Evolutionary conservation across 1,140 invertebrate species (phyloP), one percentile per base, ranked within the genome.

Genomic region (Plodia interpunctella): DNA sequence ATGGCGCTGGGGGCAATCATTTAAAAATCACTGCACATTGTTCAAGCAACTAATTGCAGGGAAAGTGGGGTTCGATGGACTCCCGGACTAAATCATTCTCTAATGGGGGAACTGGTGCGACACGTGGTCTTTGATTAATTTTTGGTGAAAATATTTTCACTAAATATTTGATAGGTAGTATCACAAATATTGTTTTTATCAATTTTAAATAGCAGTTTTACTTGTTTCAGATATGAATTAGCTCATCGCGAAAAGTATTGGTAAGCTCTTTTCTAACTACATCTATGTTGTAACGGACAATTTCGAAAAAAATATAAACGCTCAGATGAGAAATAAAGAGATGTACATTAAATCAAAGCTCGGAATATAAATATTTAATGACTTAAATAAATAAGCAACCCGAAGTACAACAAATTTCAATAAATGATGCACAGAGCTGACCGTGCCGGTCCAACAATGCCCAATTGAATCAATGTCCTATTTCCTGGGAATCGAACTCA

Each of bases 21-120:
- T 86, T 80, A 85, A 87, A 86, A 88, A 88, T 88, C 86, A 88
- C 86, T 81, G 84, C 83, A 77, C 81, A 86, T 88, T 88, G 86
- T 88, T 88, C 84, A 69, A 73, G 70, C 78, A 80, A 84, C 83
- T 87, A 87, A 88, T 88, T 88, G 84, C 73, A 78, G 78, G 74
- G 78, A 86, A 82, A 80, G 78, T 74, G 75, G 80, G 77, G 76
- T 78, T 73, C 73, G 70, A 74, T 75, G 76, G 77, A 78, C 79
- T 71, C 70, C 62, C 55, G 66, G 74, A 82, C 76, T 80, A 79
- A 84, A 85, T 87, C 72, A 86, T 83, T 87, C 75, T 74, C 77
- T 86, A 86, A 85, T 86, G 71, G 77, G 80, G 68, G 66, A 52
- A 58, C 65, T 32, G 59, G 38, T 17, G 51, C 32, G 51, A 51